Conservation (phyloP, 2,888 invertebrate genomes). For the Callyntrura sp. region DNA sequence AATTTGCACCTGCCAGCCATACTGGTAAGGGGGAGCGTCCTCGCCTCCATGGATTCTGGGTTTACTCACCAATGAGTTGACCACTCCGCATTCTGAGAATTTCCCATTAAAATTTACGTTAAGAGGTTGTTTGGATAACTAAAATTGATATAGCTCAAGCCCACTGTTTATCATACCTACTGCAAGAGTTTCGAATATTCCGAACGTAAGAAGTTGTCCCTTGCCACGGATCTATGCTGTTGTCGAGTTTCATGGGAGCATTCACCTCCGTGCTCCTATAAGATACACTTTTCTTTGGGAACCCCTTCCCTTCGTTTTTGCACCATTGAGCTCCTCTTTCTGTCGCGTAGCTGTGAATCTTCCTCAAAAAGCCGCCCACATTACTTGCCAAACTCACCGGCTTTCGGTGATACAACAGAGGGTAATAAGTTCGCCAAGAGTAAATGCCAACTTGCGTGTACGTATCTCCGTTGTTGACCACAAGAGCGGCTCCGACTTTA, state of each 20-base stretch:
- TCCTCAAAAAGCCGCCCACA: slow-evolving; percentile 36
- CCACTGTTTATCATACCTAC: slow-evolving; percentile 26
- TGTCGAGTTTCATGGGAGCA: background rate
- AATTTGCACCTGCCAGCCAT: slow-evolving; percentile 71
- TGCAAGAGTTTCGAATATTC: slow-evolving; percentile 42
- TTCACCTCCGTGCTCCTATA: background rate
- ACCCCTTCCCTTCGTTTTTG: slow-evolving; percentile 12
- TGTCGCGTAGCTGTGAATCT: slow-evolving; percentile 19
- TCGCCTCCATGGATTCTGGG: slow-evolving; percentile 51
- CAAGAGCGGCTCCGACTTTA: slow-evolving; percentile 5
- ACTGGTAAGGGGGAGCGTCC: slow-evolving; percentile 58
- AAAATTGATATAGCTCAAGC: background rate
- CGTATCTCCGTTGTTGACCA: slow-evolving; percentile 17
- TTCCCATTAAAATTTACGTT: no score
- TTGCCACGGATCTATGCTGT: background rate
- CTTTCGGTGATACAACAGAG: background rate
- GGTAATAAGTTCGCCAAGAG: slow-evolving; percentile 46
- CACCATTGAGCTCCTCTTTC: slow-evolving; percentile 49
- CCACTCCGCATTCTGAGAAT: slow-evolving; percentile 65
- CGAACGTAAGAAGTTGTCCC: slow-evolving; percentile 10
- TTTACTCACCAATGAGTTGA: slow-evolving; percentile 5
- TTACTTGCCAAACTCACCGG: slow-evolving; percentile 50
- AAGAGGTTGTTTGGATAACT: no score
- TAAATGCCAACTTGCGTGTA: slow-evolving; percentile 44
- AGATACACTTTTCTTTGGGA: slow-evolving; percentile 12